Conservation (phyloP, 2,888 invertebrate genomes). For the Meliscaeva auricollis region DNA sequence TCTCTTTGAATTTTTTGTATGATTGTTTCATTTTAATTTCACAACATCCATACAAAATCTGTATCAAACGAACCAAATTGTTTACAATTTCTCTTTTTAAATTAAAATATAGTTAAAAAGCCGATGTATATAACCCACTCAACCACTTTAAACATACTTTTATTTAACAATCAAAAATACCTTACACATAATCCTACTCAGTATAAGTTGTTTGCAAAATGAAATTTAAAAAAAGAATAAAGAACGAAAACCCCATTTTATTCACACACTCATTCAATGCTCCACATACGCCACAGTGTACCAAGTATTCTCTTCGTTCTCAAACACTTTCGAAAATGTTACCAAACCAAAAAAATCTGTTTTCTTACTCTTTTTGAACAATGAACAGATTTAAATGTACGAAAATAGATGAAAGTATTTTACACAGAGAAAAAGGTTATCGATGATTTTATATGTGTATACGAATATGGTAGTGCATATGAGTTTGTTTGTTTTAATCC, state of each 20-base stretch:
- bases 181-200: constrained; percentile 15
- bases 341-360: constrained; percentile 40
- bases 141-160: constrained; percentile 45
- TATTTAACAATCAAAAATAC: constrained; percentile 16
- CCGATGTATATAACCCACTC: constrained; percentile 28
- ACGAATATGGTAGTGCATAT: neutral
- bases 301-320: constrained; percentile 2
- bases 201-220: constrained; percentile 19
- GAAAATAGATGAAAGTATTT: constrained; percentile 48
- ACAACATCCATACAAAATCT: too few relatives aligned
- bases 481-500: neutral
- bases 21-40: too few relatives aligned
- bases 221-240: constrained; percentile 9
- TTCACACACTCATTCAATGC: constrained; percentile 49
- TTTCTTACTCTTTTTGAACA: constrained; percentile 41
- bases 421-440: constrained; percentile 41
- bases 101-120: too few relatives aligned
- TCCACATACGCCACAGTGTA: constrained; percentile 68
- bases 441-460: constrained; percentile 29
- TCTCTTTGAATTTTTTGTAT: too few relatives aligned
- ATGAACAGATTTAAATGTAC: constrained; percentile 52
- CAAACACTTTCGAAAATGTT: constrained; percentile 67
- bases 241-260: constrained; percentile 2
- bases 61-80: too few relatives aligned
- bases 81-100: too few relatives aligned